phyloP scores from a whole-genome alignment of 2,888 invertebrate species.

The Vandiemenella viatica region DNA sequence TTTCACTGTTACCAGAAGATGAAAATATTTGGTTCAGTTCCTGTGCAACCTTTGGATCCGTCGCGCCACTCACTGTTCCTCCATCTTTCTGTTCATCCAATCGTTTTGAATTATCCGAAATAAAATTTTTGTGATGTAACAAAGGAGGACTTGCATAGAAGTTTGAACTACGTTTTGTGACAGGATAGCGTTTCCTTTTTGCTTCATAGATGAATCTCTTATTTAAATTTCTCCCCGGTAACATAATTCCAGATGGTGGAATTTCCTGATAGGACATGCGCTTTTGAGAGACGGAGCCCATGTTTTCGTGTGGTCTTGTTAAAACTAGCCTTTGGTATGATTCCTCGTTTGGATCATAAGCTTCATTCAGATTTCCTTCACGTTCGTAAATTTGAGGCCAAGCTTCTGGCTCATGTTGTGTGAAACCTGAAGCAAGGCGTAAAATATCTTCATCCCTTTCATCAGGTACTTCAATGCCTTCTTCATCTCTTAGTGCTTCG shows the following conservation, averaged over 20 bases:
- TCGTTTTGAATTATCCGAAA: neutral
- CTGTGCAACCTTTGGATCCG: constrained; percentile 37
- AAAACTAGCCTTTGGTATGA: neutral
- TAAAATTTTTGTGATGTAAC: constrained; percentile 8
- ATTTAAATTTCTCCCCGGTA: no score
- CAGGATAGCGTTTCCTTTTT: constrained; percentile 42
- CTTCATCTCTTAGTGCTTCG: constrained; percentile 11
- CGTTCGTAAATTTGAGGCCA: neutral
- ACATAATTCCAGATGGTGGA: neutral
- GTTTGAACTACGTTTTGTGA: constrained; percentile 45
- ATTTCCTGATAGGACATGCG: neutral
- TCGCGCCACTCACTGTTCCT: constrained; percentile 31
- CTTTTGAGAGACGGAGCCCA: no score
- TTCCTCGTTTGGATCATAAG: neutral
- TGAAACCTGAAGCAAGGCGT: neutral
- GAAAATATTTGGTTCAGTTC: constrained; percentile 15
- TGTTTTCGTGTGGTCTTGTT: neutral
- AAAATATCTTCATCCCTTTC: constrained; percentile 13
- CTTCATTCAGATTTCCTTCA: neutral
- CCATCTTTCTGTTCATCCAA: neutral
- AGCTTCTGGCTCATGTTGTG: neutral
- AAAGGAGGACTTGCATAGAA: constrained; percentile 20
- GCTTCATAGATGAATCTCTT: constrained; percentile 2
- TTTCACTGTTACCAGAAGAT: neutral
- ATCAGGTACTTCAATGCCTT: constrained; percentile 7